Evolutionary conservation across 2,888 invertebrate species (phyloP).

Genomic region (Brachyptera risi): DNA sequence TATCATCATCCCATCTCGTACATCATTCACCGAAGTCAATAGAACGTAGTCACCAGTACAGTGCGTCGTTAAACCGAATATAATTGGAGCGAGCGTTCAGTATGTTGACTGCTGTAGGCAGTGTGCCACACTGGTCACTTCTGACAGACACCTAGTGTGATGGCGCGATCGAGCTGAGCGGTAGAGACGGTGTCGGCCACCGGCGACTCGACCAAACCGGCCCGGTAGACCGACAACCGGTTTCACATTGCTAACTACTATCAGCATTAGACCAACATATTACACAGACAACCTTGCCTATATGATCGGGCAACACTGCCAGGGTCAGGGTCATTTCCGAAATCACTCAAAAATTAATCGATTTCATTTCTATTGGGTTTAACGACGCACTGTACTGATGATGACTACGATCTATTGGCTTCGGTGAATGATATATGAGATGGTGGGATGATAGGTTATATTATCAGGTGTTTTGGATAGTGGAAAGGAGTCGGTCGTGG

Average conservation of each 20-base stretch:
- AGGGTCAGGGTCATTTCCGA: background rate
- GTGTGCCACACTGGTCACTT: slow-evolving; percentile 5
- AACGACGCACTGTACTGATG: no score
- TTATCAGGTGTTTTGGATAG: no score
- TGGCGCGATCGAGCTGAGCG: background rate
- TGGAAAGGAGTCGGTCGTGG: no score
- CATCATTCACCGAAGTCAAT: no score
- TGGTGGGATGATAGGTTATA: no score
- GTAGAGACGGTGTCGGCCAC: background rate
- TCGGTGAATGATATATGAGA: no score
- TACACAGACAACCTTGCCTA: background rate
- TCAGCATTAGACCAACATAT: background rate
- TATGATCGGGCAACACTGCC: background rate
- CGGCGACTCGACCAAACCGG: background rate
- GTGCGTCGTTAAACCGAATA: no score
- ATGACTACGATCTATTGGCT: no score
- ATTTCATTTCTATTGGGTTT: no score
- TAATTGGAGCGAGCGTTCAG: no score
- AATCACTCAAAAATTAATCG: slow-evolving; percentile 9
- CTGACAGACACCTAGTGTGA: background rate
- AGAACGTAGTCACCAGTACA: no score
- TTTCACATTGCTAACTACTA: background rate
- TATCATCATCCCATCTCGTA: no score
- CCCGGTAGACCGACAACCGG: background rate
- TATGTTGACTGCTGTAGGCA: slow-evolving; percentile 12